Evolutionary conservation across 2,888 invertebrate genomes (phyloP), one percentile per base, ranked within the genome.

Genomic region (Microctonus brassicae): DNA sequence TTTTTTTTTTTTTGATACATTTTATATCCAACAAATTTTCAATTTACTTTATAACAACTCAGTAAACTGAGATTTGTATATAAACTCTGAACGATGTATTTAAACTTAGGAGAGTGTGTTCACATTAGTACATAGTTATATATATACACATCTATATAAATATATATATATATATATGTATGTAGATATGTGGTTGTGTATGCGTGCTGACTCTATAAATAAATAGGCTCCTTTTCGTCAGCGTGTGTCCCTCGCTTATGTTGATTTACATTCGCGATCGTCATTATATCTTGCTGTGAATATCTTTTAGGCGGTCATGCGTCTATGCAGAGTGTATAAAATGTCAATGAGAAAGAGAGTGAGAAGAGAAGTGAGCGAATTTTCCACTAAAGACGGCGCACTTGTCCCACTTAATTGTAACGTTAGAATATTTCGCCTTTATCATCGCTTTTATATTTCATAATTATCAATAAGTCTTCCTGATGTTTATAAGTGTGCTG

Each of bases 191-290:
- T 29, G 36, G 47, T 55, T 52, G 34, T 11, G 63, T 11, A 13
- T 33, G 26, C 53, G 62, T 68, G 42, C 39, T 81, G 78, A 57
- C 79, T 82, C 84, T 84, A 84, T 84, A 84, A 84, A 84, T 84
- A 84, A 84, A 82, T 83, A 84, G 81, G 73, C 82, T 80, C 67
- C 75, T 78, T 75, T 72, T 55, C 74, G 66, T 74, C 68, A 58
- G 60, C 36, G 61, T 65, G 73, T 75, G 72, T 77, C 74, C 70
- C 74, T 75, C 76, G 75, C 72, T 72, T 76, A 75, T 73, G 77
- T 78, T 78, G 78, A 81, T 81, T 81, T 80, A 78, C 79, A 76
- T 79, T 79, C 76, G 75, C 74, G 58, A 75, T 78, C 75, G 73
- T 76, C 70, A 57, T 73, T 72, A 62, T 70, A 60, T 64, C 36